Evolutionary conservation across 2,888 invertebrate species (phyloP), one percentile per base, ranked within the genome.

Genomic region (Chalcosyrphus nemorum): DNA sequence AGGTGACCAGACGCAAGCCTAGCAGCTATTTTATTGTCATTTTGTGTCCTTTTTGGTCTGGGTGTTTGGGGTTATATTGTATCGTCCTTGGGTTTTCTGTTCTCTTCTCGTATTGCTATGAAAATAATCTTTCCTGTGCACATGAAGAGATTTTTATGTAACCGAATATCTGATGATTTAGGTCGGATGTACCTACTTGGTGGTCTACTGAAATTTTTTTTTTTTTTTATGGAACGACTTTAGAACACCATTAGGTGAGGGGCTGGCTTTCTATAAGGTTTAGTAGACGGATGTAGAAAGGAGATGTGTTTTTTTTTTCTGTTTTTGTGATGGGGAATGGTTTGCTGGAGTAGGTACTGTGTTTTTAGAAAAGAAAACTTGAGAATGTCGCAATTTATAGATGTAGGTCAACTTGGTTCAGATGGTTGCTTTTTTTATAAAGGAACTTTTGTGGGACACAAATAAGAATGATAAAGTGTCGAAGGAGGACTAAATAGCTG

Each of bases 1-100:
- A 76, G 66, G 65, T 76, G 76, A 59, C 81, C 76, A 65, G 70
- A 38, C 52, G 27, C 24, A 70, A 27, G 32, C 61, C 68, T 54
- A 35, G 21, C 19, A 41, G 56, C 56, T 56, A 7, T 56, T 71
- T 63, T 45, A 59, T 63, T 63, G 41, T 56, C 41, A 45, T 24
- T 43, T 70, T 17, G 17, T 21, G 50, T 21, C 17, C 43, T 29
- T 29, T 17, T 11, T 47, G 9, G 15, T 47, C 15, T 24, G 45
- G 27, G 17, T 19, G 15, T 50, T 5, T 35, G 15, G 21, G 45
- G 2, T 15, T 21, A 9, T 32, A 32, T 56, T 56, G 45, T 56
- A 47, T 59, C 19, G 27, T 45, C 43, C 27, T 63, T 24, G 41
- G 29, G 35, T 27, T 56, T n/a, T 19, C 50, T 70, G 15, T 43